Base-by-base conservation (phyloP, 2,888 invertebrate species). In the Melinopterus prodromus region DNA sequence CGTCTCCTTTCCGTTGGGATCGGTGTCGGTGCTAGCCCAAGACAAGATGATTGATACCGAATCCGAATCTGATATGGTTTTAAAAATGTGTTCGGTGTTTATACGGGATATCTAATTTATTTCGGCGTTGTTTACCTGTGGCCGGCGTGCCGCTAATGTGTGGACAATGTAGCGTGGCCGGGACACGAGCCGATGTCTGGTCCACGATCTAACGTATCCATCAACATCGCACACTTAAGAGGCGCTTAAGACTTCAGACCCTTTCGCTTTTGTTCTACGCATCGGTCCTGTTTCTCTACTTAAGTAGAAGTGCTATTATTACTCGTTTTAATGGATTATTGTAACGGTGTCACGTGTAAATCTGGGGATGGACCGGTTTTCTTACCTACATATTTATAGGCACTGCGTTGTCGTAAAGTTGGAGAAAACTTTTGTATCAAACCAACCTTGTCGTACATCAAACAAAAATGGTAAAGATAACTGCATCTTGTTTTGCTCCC, bases 51-150 rank as follows among this genome's bases (percentile, higher is more conserved):
- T 83, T 81, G 82, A 83, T 82, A 77, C 79, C 76, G 78, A 72
- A 76, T 76, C 69, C 70, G 78, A 79, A 82, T 82, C 82, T 79
- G 82, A 82, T 82, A 81, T 80, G 82, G 80, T 82, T 81, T 80
- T 84, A 83, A 84, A 84, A 84, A 84, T 84, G 83, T 80, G 83
- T 84, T 84, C 78, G 83, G 77, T 84, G 84, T 84, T 83, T 79
- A 78, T 79, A 75, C 79, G 80, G 78, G 83, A 83, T 83, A 83
- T 82, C 82, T 82, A 84, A 84, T 84, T 84, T 84, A 84, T 84
- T 81, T 81, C 78, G 81, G 80, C 80, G 78, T 82, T 83, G 83
- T 83, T 82, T 81, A 81, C 77, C 80, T 78, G 80, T 80, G 76
- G 80, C 74, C 81, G 81, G 81, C 80, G 72, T 81, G 79, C 84